Base-by-base conservation (phyloP, 2,113 vertebrate genomes). In the Eleginops maclovinus region DNA sequence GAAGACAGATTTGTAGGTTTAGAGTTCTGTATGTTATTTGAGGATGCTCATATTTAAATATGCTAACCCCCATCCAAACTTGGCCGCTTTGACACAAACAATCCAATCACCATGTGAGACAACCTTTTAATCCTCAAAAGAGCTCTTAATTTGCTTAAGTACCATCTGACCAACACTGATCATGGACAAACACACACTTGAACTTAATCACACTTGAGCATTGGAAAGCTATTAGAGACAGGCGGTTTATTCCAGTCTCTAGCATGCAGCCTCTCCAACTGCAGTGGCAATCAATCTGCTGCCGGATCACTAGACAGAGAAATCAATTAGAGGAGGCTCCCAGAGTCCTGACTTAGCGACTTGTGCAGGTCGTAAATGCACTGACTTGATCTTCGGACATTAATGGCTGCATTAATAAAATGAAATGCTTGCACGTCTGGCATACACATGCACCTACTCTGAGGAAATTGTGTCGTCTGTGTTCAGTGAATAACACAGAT, bases 141-240 rank as follows among this genome's bases (percentile, higher is more conserved):
- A 87, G 72, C 91, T 87, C 80, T 88, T 92, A 92, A 93, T 93
- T 93, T 88, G 68, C 88, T 91, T 93, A 92, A 91, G 91, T 77
- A 59, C 89, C 88, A 92, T 84, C 82, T 91, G 87, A 88, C 90
- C 24, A 4, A 75, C 26, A 59, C 65, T 55, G 75, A 75, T 79
- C 66, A 11, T 44, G 54, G 40, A 64, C 75, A 59, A 11, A 77
- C 77, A 55, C 80, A 74, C 53, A 53, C 70, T 73, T 72, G 72
- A 78, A 87, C 66, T 83, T 92, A 88, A 92, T 93, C 84, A 92
- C 85, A 86, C 78, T 78, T 77, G 63, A 82, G 77, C 79, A 75
- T 24, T 17, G 65, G 73, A 72, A 79, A 83, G 75, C 64, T 59
- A 56, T 81, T 79, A 83, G 76, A 78, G 61, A 51, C 1, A 63